Conservation (phyloP, 2,797 vertebrate species). For the Schizothorax lantsangensis region DNA sequence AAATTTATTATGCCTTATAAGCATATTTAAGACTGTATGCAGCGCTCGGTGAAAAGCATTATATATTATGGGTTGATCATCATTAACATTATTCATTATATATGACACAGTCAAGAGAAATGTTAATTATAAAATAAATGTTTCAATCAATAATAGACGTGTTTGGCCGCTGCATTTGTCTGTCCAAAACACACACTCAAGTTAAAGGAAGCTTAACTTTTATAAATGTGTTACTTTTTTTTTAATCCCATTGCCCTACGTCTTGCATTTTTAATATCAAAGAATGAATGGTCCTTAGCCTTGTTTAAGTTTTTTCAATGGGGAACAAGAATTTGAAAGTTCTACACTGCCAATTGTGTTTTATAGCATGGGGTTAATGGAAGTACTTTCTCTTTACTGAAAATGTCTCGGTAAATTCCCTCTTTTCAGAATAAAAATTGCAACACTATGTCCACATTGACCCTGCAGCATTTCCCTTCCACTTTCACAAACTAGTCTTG, state of each 20-base stretch:
- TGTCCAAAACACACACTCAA: too few species aligned
- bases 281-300: background rate
- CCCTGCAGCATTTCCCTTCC: background rate
- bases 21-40: background rate
- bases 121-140: background rate
- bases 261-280: background rate
- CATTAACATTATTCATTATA: background rate
- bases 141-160: background rate
- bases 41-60: background rate
- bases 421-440: background rate
- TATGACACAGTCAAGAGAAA: background rate
- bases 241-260: background rate
- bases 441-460: background rate
- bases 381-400: slow-evolving; percentile 8
- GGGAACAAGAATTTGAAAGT: background rate
- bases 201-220: too few species aligned
- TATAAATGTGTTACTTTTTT: too few species aligned
- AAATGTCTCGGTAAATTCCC: background rate
- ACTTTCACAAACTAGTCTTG: background rate
- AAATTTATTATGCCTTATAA: background rate
- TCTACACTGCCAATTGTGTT: background rate
- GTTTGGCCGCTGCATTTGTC: too few species aligned
- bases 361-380: background rate
- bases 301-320: background rate
- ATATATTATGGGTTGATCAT: background rate